Conservation (phyloP, 2,888 invertebrate species). For the Latrodectus hesperus region DNA sequence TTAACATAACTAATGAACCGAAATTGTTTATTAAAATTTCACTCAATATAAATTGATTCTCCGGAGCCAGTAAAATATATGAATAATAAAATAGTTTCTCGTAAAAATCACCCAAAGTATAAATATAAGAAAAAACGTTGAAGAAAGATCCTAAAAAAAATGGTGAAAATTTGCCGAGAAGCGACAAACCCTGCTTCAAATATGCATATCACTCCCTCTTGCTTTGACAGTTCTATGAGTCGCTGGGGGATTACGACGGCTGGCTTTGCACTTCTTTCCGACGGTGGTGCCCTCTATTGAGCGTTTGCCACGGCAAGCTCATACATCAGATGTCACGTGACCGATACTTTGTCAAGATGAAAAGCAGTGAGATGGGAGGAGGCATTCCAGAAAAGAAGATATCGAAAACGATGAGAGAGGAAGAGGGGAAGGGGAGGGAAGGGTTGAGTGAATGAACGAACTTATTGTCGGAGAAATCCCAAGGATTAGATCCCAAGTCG, state of each 20-base stretch:
- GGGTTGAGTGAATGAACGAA: constrained; percentile 33
- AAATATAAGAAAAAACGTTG: background rate
- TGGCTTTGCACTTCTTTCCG: constrained; percentile 20
- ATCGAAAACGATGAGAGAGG: constrained; percentile 46
- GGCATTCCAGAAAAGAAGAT: constrained; percentile 49
- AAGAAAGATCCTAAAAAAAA: constrained; percentile 18
- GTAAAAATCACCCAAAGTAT: constrained; percentile 4
- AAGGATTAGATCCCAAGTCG: constrained; percentile 59
- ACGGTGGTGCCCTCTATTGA: constrained; percentile 65
- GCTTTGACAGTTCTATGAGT: constrained; percentile 66
- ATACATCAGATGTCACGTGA: constrained; percentile 67
- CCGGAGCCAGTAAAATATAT: background rate
- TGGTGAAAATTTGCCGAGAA: constrained; percentile 56
- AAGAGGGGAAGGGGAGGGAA: background rate
- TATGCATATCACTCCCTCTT: constrained; percentile 65
- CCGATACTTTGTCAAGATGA: constrained; percentile 64
- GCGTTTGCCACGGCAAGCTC: constrained; percentile 43
- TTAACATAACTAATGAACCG: too few species aligned
- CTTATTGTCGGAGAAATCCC: constrained; percentile 61
- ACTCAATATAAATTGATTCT: background rate
- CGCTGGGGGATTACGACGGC: constrained; percentile 45
- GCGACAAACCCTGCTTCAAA: constrained; percentile 37
- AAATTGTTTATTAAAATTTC: background rate
- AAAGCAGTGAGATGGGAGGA: constrained; percentile 18
- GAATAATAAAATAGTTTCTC: background rate